Evolutionary conservation across 2,888 invertebrate genomes (phyloP).

Genomic region (Nymphalis c-album): DNA sequence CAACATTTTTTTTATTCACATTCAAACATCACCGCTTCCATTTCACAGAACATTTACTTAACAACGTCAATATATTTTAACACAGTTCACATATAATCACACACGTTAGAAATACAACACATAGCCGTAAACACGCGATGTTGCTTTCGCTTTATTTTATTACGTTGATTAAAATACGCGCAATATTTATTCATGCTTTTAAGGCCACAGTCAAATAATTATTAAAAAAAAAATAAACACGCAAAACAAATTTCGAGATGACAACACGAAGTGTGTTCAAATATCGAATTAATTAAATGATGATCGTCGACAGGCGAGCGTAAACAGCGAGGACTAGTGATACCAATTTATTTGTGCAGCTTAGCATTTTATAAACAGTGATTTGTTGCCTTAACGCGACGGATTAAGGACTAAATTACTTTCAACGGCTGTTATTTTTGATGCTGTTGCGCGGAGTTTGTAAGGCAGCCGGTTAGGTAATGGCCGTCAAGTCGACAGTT

Average conservation of each 20-base stretch:
- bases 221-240: constrained; percentile 23
- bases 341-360: constrained; percentile 54
- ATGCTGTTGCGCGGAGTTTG: constrained; percentile 57
- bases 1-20: constrained; percentile 71
- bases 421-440: constrained; percentile 40
- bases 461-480: constrained; percentile 75
- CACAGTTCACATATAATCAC: constrained; percentile 12
- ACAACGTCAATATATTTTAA: neutral
- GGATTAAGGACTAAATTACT: constrained; percentile 45
- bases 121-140: neutral
- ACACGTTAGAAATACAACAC: constrained; percentile 1
- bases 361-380: constrained; percentile 37
- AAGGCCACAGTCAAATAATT: constrained; percentile 7
- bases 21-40: constrained; percentile 41
- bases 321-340: constrained; percentile 68
- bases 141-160: constrained; percentile 4
- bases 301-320: constrained; percentile 66
- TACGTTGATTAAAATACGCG: constrained; percentile 12
- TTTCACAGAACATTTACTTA: constrained; percentile 22
- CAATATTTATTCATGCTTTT: constrained; percentile 12
- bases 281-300: constrained; percentile 76
- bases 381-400: constrained; percentile 53
- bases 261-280: constrained; percentile 67
- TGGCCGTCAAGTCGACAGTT: constrained; percentile 71
- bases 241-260: constrained; percentile 44